Conservation (phyloP, 2,888 invertebrate genomes). For the Anodontia alba region DNA sequence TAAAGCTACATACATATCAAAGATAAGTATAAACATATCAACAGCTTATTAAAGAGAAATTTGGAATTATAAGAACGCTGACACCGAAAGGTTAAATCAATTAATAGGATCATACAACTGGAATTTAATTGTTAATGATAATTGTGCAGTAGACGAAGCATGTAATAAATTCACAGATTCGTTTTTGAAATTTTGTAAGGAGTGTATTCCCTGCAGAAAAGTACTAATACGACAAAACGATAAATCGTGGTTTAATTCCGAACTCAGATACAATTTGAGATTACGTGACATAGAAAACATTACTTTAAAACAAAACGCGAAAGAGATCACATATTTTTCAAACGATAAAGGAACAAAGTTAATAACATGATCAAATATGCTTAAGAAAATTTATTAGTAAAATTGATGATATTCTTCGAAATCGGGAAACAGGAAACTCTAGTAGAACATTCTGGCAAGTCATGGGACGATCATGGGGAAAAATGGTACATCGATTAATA, state of each 20-base stretch:
- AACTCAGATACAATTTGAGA: background rate
- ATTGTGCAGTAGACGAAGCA: background rate
- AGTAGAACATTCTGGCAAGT: constrained; percentile 12
- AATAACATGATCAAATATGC: constrained; percentile 12
- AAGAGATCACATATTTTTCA: background rate
- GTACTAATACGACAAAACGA: background rate
- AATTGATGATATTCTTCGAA: background rate
- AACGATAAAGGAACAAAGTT: constrained; percentile 1
- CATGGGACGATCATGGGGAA: constrained; percentile 12
- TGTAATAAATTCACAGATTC: background rate
- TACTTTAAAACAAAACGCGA: background rate
- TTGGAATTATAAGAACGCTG: constrained; percentile 7
- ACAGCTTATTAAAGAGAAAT: background rate
- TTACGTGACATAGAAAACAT: background rate
- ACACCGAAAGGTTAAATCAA: background rate
- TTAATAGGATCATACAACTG: background rate
- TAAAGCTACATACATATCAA: background rate
- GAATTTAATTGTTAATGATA: background rate
- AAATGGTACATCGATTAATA: background rate
- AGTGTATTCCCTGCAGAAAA: background rate
- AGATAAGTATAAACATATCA: background rate
- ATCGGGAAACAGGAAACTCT: background rate
- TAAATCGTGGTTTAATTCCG: constrained; percentile 4
- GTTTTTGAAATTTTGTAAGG: background rate
- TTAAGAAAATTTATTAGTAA: constrained; percentile 6